Base-by-base conservation (phyloP, 2,888 invertebrate genomes). In the Octonoba sinensis region DNA sequence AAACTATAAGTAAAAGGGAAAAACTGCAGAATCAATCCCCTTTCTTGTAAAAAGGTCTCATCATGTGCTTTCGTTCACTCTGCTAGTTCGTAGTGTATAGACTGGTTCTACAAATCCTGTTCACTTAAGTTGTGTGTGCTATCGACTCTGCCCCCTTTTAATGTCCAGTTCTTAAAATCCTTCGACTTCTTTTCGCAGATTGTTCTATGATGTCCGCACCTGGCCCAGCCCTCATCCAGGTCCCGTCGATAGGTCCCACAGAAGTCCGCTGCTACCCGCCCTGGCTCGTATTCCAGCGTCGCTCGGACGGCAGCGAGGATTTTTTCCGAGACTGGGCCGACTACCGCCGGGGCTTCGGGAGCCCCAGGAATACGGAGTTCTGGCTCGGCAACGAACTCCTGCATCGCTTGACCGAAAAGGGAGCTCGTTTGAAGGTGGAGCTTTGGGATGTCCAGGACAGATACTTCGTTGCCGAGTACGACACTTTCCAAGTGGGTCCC, bases 361-460 rank as follows among this genome's bases (percentile, higher is more conserved):
- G 93, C 86, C 92, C 91, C 0, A 8, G 6, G 6, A 91, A 91
- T 0, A 87, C 87, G 46, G 93, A 93, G 86, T 93, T 93, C 87
- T 93, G 93, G 91, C 89, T 93, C 20, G 97, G 97, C 0, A 94
- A 96, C 86, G 93, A 95, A 84, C 92, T 93, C 36, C 91, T 97
- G 86, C 93, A 96, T 88, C 91, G 91, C 62, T 89, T 97, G 24
- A 96, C 96, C 0, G 64, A 84, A 3, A 89, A 91, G 6, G 91
- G 92, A 86, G 94, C 95, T 88, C 67, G 67, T 8, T 90, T 96
- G 87, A 91, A 93, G 73, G 92, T 96, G 74, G 94, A 95, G 78
- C 93, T 97, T 91, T 92, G 92, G 84, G 96, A 96, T 87, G 95
- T 95, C 87, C 93, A 95, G 86, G 95, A 94, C 3, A 92, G 92